Evolutionary conservation across 37 sponge, comb jelly and placozoan species (phyloP), one percentile per base, ranked within the genome.

Genomic region (Eunapius fragilis): DNA sequence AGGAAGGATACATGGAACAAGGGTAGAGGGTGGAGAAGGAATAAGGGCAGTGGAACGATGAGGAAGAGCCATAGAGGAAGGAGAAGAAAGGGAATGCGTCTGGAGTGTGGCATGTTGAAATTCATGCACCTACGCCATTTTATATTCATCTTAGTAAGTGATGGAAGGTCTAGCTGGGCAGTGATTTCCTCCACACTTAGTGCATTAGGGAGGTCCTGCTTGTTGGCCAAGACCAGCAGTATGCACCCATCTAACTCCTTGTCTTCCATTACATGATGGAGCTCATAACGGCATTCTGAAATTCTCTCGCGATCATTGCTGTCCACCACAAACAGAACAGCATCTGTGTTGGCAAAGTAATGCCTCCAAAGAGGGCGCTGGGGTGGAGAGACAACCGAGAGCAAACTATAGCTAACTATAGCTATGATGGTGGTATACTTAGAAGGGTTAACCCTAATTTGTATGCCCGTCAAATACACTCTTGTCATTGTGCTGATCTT

Each of bases 151-250:
- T 76, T 24, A 31, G 50, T 41, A 3, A 96, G 49, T 17, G 27
- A 69, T 38, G 87, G 74, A 11, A 97, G 80, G 12, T 81, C 87
- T 25, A 97, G 89, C 70, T 91, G 81, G 6, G 85, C 76, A 19
- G 80, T 72, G 2, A 97, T 26, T 31, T 97, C 96, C 28, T 86
- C 70, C 11, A 72, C 58, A 1, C 69, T 69, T 85, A 93, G 75
- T 25, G 98, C 93, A 93, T 93, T 93, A 5, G 98, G 96, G 0
- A 97, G 89, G 77, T 97, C 98, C 34, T 97, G 98, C 71, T 97
- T 97, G 85, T 97, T 97, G 31, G 98, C 98, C 77, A 97, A 49
- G 6, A 97, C 85, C 31, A 97, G 78, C 0, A 97, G 36, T 17
- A 76, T 24, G 31, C 70, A 45, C 19, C 79, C 85, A 2, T 78